Evolutionary conservation across 2,113 vertebrate genomes (phyloP).

Genomic region (Cygnus buccinator): DNA sequence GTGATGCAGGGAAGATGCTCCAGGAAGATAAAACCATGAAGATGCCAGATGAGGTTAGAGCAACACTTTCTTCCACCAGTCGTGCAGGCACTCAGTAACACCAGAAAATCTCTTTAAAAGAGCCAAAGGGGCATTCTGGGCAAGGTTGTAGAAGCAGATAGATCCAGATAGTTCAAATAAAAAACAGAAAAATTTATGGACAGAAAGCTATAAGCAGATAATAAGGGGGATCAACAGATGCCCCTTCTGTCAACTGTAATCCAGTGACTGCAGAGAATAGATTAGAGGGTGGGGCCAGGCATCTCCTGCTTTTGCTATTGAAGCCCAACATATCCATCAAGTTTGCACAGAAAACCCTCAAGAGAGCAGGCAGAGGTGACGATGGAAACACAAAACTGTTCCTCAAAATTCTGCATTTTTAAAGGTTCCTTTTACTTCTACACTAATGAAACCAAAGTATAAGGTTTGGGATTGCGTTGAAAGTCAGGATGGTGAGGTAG

Average conservation of each 20-base stretch:
- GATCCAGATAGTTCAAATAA: background rate
- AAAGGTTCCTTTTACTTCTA: background rate
- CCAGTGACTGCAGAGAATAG: background rate
- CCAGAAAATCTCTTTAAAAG: background rate
- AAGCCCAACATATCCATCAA: background rate
- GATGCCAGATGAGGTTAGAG: background rate
- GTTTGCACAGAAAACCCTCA: background rate
- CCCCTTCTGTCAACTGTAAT: background rate
- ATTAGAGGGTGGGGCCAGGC: no score
- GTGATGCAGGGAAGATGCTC: background rate
- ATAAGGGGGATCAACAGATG: background rate
- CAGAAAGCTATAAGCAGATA: background rate
- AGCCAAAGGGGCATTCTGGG: background rate
- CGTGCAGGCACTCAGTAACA: background rate
- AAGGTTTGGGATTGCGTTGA: background rate
- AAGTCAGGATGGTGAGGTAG: background rate
- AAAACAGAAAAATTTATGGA: background rate
- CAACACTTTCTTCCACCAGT: background rate
- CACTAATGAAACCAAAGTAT: background rate
- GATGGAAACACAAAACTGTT: background rate
- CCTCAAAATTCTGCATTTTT: background rate
- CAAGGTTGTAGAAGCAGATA: background rate
- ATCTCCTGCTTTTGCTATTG: background rate
- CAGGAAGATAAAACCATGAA: background rate
- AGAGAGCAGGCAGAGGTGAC: background rate